Conservation (phyloP, 2,888 invertebrate genomes). For the Amiota communis region DNA sequence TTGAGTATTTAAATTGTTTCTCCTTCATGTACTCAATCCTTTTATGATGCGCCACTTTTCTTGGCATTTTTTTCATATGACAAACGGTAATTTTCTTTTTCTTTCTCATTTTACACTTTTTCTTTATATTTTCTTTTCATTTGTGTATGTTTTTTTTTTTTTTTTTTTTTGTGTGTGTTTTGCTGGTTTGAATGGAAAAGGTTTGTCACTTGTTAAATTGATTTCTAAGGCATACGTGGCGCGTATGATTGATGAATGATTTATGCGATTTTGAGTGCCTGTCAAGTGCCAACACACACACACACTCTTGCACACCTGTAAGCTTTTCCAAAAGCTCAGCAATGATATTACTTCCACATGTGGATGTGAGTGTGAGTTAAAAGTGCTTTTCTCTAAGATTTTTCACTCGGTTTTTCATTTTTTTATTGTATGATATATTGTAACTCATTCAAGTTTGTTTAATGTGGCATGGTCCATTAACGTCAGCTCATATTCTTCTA, state of each 20-base stretch:
- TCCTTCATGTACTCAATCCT: too few relatives aligned
- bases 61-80: too few relatives aligned
- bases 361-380: too few relatives aligned
- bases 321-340: not conserved
- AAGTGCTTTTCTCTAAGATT: too few relatives aligned
- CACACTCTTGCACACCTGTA: not conserved
- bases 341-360: not conserved
- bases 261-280: slow-evolving; percentile 39
- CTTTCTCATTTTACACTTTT: not conserved
- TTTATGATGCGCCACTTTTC: too few relatives aligned
- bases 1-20: too few relatives aligned
- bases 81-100: not conserved
- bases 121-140: too few relatives aligned
- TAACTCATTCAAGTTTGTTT: too few relatives aligned
- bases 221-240: slow-evolving; percentile 45
- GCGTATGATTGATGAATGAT: slow-evolving; percentile 60
- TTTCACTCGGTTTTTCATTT: too few relatives aligned
- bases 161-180: not conserved
- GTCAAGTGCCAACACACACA: not conserved
- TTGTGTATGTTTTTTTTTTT: not conserved
- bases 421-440: too few relatives aligned
- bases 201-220: slow-evolving; percentile 19
- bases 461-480: too few relatives aligned
- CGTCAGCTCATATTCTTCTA: too few relatives aligned
- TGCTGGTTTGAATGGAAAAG: not conserved